Conservation (phyloP, 2,797 vertebrate genomes). For the Fundulus diaphanus region DNA sequence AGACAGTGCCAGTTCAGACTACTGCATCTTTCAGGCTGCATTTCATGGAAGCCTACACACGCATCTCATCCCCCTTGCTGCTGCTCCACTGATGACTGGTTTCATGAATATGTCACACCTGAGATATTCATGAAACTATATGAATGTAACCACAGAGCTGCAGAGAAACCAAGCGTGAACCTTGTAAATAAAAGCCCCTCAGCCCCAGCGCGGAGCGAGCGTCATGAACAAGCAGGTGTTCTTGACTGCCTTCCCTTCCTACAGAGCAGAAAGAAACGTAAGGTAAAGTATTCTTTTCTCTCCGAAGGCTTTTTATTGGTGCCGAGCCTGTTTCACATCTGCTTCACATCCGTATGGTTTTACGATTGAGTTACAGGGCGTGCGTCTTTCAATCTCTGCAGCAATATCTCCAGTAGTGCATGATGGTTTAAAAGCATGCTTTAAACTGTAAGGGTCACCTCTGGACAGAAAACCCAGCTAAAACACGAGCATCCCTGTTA, state of each 20-base stretch:
- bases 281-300: constrained; percentile 4
- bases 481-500: not conserved
- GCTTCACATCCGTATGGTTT: not conserved
- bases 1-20: constrained; percentile 27
- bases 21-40: constrained; percentile 11
- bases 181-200: constrained; percentile 53
- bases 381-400: not conserved
- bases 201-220: constrained; percentile 23
- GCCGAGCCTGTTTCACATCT: constrained; percentile 15
- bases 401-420: not conserved
- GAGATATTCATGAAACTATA: constrained; percentile 44
- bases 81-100: constrained; percentile 52
- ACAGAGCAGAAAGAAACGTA: not conserved
- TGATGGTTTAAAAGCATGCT: not conserved
- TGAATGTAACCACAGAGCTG: constrained; percentile 31
- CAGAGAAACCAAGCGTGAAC: constrained; percentile 24
- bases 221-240: constrained; percentile 29
- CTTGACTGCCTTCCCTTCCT: constrained; percentile 10
- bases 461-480: not conserved
- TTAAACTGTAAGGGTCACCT: not conserved
- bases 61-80: constrained; percentile 40
- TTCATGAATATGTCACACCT: constrained; percentile 56
- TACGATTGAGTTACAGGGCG: not conserved
- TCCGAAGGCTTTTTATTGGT: constrained; percentile 9
- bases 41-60: constrained; percentile 34